phyloP scores from a whole-genome alignment of 1,140 invertebrate species.

The Drosophila ficusphila region DNA sequence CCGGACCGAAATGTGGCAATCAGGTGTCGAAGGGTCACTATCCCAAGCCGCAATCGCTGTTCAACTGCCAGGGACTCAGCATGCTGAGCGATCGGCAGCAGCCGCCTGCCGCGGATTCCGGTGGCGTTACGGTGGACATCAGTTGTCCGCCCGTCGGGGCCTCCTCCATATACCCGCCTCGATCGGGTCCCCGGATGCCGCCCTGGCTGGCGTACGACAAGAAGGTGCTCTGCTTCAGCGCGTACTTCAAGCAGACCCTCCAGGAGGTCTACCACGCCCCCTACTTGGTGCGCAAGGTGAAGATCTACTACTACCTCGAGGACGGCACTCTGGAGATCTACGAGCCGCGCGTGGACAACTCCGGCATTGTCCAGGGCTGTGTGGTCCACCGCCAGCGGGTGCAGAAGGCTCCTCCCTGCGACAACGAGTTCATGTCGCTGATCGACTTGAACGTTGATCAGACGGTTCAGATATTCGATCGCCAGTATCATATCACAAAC shows the following conservation, averaged over 20 bases:
- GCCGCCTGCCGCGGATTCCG: constrained; percentile 37
- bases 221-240: constrained; percentile 93
- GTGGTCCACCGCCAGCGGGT: constrained; percentile 72
- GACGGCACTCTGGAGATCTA: constrained; percentile 94
- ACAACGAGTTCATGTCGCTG: constrained; percentile 72
- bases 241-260: constrained; percentile 93
- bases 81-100: constrained; percentile 77
- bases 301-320: constrained; percentile 95
- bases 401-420: constrained; percentile 65
- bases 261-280: constrained; percentile 89
- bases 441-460: constrained; percentile 77
- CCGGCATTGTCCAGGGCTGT: constrained; percentile 90
- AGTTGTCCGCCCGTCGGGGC: constrained; percentile 76
- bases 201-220: constrained; percentile 94
- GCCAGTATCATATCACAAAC: constrained; percentile 87
- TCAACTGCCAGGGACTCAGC: constrained; percentile 83
- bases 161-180: constrained; percentile 89
- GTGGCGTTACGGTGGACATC: constrained; percentile 53
- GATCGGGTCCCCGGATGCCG: constrained; percentile 89
- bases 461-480: constrained; percentile 73
- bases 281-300: constrained; percentile 90
- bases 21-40: constrained; percentile 87
- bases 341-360: constrained; percentile 90
- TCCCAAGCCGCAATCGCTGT: constrained; percentile 81
- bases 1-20: constrained; percentile 45